A percentile compares a stretch with the other conserved stretches of the same genome.
Evolutionary conservation across 2,113 vertebrate genomes (phyloP).

Genomic region (Scatophagus argus): DNA sequence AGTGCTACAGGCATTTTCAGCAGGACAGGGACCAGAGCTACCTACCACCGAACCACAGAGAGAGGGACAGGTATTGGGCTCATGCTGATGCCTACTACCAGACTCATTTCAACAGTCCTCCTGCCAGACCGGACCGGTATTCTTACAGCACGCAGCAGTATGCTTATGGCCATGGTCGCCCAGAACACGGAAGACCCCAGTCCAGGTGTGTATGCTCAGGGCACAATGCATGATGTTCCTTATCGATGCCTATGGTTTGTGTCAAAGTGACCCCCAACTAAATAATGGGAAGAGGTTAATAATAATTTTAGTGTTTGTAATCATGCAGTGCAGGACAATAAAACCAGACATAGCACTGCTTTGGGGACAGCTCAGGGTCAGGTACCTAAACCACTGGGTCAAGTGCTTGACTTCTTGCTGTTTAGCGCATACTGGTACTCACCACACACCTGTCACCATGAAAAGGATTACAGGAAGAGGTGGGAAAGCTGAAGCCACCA

Average conservation of each 20-base stretch:
- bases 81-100: conserved; percentile 58
- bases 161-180: conserved; percentile 43
- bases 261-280: not conserved
- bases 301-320: not conserved
- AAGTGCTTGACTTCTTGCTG: too few species aligned
- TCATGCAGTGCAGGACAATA: not conserved
- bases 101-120: conserved; percentile 42
- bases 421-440: conserved; percentile 4
- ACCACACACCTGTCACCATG: not conserved
- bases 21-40: conserved; percentile 53
- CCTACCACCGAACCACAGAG: conserved; percentile 58
- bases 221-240: not conserved
- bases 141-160: conserved; percentile 53
- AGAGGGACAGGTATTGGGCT: conserved; percentile 60
- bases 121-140: conserved; percentile 55
- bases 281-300: not conserved
- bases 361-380: not conserved
- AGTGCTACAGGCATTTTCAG: conserved; percentile 51
- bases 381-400: not conserved
- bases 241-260: not conserved
- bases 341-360: not conserved
- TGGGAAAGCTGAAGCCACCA: not conserved
- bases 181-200: conserved; percentile 51
- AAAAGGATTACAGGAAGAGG: too few species aligned
- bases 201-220: conserved; percentile 71